Evolutionary conservation across 2,888 invertebrate genomes (phyloP).

Genomic region (Blomia tropicalis): DNA sequence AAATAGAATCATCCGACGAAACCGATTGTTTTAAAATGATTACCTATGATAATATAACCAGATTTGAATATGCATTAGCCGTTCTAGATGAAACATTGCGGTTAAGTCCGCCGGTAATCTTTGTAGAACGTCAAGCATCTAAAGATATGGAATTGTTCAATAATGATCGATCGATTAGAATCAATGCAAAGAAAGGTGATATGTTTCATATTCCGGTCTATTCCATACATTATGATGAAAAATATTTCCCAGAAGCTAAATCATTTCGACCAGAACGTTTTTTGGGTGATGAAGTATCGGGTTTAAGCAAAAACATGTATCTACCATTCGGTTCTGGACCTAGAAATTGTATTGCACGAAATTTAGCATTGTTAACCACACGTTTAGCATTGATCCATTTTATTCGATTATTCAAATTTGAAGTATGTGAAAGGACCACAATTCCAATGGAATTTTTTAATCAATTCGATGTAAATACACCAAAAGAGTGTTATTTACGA

Average conservation of each 20-base stretch:
- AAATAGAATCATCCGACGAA: background rate
- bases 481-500: background rate
- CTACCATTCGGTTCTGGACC: background rate
- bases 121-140: background rate
- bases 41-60: background rate
- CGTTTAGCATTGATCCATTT: background rate
- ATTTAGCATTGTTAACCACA: background rate
- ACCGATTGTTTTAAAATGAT: background rate
- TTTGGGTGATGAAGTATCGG: background rate
- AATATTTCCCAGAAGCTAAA: background rate
- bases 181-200: background rate
- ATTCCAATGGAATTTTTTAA: background rate
- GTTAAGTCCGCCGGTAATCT: background rate
- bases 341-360: background rate
- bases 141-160: background rate
- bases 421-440: background rate
- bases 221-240: background rate
- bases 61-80: background rate
- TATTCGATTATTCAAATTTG: background rate
- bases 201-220: constrained; percentile 1
- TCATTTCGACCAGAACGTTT: background rate
- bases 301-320: background rate
- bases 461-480: background rate
- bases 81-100: background rate
- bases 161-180: background rate